These are phyloP conservation scores for Sebastolobus altivelis DNA, from an alignment of 2,797 vertebrate species.

Conservation along the genomic window DNA sequence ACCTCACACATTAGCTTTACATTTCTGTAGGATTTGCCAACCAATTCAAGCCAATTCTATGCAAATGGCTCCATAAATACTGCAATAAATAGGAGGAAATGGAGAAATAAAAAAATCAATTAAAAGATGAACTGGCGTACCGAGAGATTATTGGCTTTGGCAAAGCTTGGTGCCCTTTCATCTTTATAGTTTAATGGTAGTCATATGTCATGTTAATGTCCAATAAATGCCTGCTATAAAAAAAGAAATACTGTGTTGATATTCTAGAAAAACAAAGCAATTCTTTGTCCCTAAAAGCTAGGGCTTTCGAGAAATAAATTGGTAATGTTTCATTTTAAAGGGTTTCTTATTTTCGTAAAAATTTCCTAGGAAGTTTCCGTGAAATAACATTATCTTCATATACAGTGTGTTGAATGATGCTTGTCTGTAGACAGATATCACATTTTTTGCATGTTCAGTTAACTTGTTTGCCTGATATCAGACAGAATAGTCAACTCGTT, in stretches of 20 bases:
- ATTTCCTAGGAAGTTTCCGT: neutral
- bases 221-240: neutral
- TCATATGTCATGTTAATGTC: neutral
- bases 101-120: neutral
- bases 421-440: neutral
- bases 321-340: neutral
- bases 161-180: neutral
- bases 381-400: neutral
- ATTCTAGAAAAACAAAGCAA: neutral
- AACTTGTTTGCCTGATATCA: neutral
- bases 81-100: neutral
- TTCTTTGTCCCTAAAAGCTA: neutral
- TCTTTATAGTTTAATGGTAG: neutral
- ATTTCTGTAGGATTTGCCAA: neutral
- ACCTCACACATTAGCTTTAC: neutral
- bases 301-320: neutral
- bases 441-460: neutral
- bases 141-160: neutral
- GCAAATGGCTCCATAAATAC: neutral
- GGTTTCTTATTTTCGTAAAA: neutral
- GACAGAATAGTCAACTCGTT: neutral
- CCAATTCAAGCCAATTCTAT: neutral
- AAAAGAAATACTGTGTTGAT: neutral
- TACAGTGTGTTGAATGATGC: neutral
- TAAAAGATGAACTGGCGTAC: neutral